Evolutionary conservation across 2,888 invertebrate species (phyloP).

Genomic region (Physocephala rufipes): DNA sequence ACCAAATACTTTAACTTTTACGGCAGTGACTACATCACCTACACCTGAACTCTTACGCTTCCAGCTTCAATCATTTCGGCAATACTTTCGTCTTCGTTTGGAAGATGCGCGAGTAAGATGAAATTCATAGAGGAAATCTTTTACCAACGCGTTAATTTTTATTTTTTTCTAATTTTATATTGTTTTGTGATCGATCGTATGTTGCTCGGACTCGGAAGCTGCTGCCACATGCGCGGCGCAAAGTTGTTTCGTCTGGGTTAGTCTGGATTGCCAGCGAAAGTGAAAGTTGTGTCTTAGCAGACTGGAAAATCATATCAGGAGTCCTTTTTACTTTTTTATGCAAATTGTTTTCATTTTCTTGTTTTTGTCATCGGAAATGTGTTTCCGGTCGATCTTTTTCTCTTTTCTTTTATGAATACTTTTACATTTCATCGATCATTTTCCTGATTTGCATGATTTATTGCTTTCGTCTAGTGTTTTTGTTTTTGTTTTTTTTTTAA

Average conservation of each 20-base stretch:
- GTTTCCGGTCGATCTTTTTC: constrained; percentile 7
- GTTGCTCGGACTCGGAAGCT: too few species aligned
- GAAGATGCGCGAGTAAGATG: too few species aligned
- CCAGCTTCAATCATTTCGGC: too few species aligned
- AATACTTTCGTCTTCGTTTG: too few species aligned
- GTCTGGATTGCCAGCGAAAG: constrained; percentile 13
- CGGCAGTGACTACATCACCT: too few species aligned
- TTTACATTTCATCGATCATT: not conserved
- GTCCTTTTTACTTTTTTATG: constrained; percentile 10
- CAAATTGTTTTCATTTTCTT: not conserved
- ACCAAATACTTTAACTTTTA: not conserved
- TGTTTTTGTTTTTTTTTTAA: not conserved
- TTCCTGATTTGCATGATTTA: constrained; percentile 9
- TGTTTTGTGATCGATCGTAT: not conserved
- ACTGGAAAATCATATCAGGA: not conserved
- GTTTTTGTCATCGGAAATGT: not conserved
- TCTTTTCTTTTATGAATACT: not conserved
- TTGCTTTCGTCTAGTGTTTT: not conserved
- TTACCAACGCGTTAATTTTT: not conserved
- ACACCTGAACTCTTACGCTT: too few species aligned
- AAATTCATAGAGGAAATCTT: not conserved
- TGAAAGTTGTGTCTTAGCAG: constrained; percentile 24
- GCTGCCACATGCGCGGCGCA: not conserved
- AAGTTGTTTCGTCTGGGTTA: not conserved
- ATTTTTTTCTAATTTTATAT: not conserved